Evolutionary conservation across 2,113 vertebrate genomes (phyloP), one percentile per base, ranked within the genome.

Genomic region (Paraplagusia blochii): DNA sequence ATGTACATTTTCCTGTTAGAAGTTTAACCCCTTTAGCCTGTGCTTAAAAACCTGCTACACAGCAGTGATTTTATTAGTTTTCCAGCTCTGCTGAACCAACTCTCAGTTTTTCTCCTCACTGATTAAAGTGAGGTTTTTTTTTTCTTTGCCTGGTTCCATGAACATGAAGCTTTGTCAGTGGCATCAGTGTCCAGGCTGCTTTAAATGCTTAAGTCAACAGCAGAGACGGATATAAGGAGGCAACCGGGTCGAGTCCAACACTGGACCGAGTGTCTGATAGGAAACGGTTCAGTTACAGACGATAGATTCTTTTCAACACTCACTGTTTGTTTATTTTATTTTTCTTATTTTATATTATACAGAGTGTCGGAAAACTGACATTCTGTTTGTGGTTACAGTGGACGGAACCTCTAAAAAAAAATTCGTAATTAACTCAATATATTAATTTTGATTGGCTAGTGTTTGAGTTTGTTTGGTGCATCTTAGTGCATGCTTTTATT

Each of bases 171-270:
- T 86, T 87, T 88, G 77, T 88, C 78, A 79, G 58, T 53, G 60
- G 47, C 59, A 46, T 58, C 53, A 39, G 74, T 63, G 72, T 69
- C 79, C 69, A 61, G 76, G 74, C 61, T 19, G 54, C 70, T 68
- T 77, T 67, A 56, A 77, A 55, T 55, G 71, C 63, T 79, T 89
- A 74, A 81, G 84, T 87, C 84, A 85, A 85, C 81, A 88, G 70
- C 86, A 89, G 86, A 84, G 63, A 72, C 81, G 81, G 82, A 89
- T 88, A 86, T 84, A 81, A 59, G 83, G 80, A 73, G 72, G 63
- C 73, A 47, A 76, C 69, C 50, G 49, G 66, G 68, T 66, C 75
- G 45, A 45, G 53, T 42, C 66, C 63, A 72, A 86, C 85, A 82
- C 77, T 77, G 74, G 67, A 65, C 33, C 45, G 58, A 72, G 77